A percentile compares a stretch with the other conserved stretches of the same genome.
These are phyloP conservation scores for Meteorus sp. DNA, from an alignment of 1,140 invertebrate genomes.

Conservation along the genomic window DNA sequence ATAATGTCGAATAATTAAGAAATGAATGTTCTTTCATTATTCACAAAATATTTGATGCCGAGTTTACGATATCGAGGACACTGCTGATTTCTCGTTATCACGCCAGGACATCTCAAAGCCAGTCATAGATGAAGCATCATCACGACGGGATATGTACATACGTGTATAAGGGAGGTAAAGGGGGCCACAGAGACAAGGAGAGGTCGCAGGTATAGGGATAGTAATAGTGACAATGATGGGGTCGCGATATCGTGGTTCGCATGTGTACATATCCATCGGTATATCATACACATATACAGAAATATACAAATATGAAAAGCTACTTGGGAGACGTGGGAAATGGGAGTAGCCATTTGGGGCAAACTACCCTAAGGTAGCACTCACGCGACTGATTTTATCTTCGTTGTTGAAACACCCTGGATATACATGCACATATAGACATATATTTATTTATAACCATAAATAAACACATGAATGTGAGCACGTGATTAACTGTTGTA, in stretches of 20 bases:
- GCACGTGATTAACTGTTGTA: too few species aligned
- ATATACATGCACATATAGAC: constrained; percentile 17
- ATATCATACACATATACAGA: constrained; percentile 10
- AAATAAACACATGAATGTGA: too few species aligned
- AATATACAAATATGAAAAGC: constrained; percentile 22
- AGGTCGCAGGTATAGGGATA: constrained; percentile 12
- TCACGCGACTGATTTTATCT: constrained; percentile 50
- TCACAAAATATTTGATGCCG: constrained; percentile 23
- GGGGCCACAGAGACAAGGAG: too few species aligned
- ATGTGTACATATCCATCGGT: constrained; percentile 7
- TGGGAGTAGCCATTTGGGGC: constrained; percentile 43
- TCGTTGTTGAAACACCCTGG: constrained; percentile 27
- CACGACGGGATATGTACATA: too few species aligned
- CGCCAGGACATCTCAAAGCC: constrained; percentile 20
- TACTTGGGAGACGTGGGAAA: constrained; percentile 44
- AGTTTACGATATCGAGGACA: constrained; percentile 18
- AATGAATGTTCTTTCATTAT: constrained; percentile 19
- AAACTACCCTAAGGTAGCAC: constrained; percentile 39
- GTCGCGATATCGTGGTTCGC: constrained; percentile 20
- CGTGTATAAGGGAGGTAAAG: too few species aligned
- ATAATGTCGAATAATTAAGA: not conserved
- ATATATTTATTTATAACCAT: constrained; percentile 1
- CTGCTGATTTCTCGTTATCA: constrained; percentile 38
- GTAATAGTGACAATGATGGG: constrained; percentile 28
- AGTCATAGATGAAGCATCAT: constrained; percentile 21